A percentile compares a stretch with the other conserved stretches of the same genome.
Conservation (phyloP, 2,888 invertebrate genomes). For the Anoncus sp. region DNA sequence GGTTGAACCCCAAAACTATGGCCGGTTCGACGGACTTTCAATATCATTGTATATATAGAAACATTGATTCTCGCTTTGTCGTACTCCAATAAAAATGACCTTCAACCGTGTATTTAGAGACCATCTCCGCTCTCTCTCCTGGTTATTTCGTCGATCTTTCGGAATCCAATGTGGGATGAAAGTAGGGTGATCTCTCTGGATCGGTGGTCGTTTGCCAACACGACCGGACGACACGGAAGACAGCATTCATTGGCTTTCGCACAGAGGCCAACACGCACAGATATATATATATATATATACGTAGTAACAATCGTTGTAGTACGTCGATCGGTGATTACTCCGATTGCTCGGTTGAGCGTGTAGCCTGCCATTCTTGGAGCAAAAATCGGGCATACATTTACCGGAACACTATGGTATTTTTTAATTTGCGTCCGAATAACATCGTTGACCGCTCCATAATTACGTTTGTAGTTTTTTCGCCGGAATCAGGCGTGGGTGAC, state of each 20-base stretch:
- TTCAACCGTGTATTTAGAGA: not conserved
- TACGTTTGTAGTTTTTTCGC: slow-evolving; percentile 37
- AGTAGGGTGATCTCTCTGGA: not conserved
- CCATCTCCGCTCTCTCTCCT: not conserved
- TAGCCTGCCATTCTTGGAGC: slow-evolving; percentile 24
- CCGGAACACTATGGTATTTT: not conserved
- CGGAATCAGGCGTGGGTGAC: not conserved
- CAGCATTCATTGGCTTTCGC: slow-evolving; percentile 9
- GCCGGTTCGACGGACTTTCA: no score
- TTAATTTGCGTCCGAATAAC: not conserved
- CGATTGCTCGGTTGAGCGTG: slow-evolving; percentile 65
- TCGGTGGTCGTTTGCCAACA: slow-evolving; percentile 8
- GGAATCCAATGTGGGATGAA: slow-evolving; percentile 1
- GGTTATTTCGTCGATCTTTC: not conserved
- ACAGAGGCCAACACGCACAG: no score
- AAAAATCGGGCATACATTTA: slow-evolving; percentile 31
- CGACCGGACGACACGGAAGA: slow-evolving; percentile 19
- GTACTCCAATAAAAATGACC: not conserved
- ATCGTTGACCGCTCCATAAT: slow-evolving; percentile 18
- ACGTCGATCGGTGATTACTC: slow-evolving; percentile 72
- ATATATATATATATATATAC: no score
- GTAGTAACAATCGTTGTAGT: slow-evolving; percentile 45
- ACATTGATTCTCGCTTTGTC: not conserved
- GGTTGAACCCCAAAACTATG: no score
- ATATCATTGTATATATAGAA: no score